These are phyloP conservation scores for Parambassis ranga DNA, from an alignment of 2,797 vertebrate genomes.

Conservation along the genomic window DNA sequence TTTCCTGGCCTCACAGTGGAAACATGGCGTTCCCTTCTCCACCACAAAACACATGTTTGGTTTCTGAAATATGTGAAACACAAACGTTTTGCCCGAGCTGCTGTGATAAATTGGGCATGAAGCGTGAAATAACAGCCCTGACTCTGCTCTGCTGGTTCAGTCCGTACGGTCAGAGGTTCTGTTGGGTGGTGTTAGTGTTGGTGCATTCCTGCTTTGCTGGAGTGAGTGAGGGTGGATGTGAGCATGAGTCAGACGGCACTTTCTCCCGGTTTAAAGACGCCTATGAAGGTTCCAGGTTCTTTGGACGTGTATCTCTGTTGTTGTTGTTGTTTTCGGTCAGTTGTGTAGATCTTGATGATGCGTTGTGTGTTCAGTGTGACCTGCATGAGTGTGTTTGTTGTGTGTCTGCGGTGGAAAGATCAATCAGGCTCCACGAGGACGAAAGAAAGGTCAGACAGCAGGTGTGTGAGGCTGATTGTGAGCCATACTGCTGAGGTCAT, in stretches of 20 bases:
- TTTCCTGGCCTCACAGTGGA: slow-evolving; percentile 14
- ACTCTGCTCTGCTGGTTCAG: background rate
- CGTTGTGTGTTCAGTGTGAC: too few species aligned
- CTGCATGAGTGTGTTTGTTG: background rate
- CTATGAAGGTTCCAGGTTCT: too few species aligned
- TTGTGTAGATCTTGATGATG: too few species aligned
- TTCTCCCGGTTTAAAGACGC: too few species aligned
- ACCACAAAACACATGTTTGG: slow-evolving; percentile 32
- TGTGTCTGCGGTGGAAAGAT: background rate
- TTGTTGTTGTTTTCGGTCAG: too few species aligned
- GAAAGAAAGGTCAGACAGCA: slow-evolving; percentile 37
- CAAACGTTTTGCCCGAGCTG: slow-evolving; percentile 9
- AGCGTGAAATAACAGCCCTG: slow-evolving; percentile 16
- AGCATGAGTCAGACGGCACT: background rate
- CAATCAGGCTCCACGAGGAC: slow-evolving; percentile 7
- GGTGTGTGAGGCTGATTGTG: slow-evolving; percentile 36
- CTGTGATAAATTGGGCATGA: slow-evolving; percentile 36
- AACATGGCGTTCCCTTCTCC: slow-evolving; percentile 13
- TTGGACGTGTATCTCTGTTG: too few species aligned
- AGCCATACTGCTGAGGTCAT: slow-evolving; percentile 11
- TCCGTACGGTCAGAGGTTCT: slow-evolving; percentile 9
- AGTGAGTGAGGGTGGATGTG: background rate
- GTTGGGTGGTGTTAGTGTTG: background rate
- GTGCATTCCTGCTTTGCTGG: slow-evolving; percentile 9
- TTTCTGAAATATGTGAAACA: slow-evolving; percentile 44